A percentile compares a stretch with the other conserved stretches of the same genome.
These are phyloP conservation scores for Anastrepha ludens DNA, from an alignment of 1,140 invertebrate genomes.

Conservation along the genomic window DNA sequence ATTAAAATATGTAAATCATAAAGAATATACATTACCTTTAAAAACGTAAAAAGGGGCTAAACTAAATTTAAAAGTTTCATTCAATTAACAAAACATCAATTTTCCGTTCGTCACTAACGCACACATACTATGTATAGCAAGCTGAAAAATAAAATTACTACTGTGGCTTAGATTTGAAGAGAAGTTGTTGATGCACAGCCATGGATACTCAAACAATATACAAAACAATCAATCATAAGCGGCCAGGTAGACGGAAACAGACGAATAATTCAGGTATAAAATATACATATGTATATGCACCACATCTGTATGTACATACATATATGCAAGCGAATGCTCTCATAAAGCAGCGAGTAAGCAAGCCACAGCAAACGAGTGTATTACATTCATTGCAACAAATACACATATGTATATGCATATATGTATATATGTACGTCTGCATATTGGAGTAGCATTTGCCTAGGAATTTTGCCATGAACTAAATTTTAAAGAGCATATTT, in stretches of 20 bases:
- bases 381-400: not conserved
- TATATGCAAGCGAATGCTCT: too few relatives aligned
- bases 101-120: constrained; percentile 13
- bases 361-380: not conserved
- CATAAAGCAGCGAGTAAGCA: too few relatives aligned
- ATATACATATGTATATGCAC: not conserved
- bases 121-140: not conserved
- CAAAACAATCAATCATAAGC: constrained; percentile 6
- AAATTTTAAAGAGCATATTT: not conserved
- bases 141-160: constrained; percentile 9
- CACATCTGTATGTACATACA: not conserved
- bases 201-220: not conserved
- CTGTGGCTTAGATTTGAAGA: not conserved
- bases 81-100: not conserved
- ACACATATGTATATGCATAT: constrained; percentile 10
- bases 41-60: too few relatives aligned
- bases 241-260: constrained; percentile 10
- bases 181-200: constrained; percentile 10
- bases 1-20: too few relatives aligned
- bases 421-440: not conserved
- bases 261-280: constrained; percentile 14
- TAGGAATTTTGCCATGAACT: constrained; percentile 2
- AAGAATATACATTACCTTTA: too few relatives aligned
- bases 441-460: not conserved
- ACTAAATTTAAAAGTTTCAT: not conserved